Conservation (phyloP, 2,113 vertebrate genomes). For the Poeciliopsis occidentalis region DNA sequence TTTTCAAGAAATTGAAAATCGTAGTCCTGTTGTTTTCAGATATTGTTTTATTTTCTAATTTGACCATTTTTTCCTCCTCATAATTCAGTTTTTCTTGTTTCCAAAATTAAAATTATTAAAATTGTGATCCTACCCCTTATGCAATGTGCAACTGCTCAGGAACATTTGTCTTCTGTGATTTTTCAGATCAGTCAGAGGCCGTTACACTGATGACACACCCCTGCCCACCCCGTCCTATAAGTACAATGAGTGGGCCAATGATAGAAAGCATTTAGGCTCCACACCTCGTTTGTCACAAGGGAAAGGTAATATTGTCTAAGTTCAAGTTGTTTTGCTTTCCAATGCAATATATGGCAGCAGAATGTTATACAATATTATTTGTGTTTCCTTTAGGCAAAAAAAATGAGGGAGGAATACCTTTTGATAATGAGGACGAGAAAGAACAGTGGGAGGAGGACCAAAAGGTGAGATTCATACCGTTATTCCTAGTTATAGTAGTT, state of each 20-base stretch:
- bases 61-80: neutral
- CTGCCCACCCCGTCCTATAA: constrained; percentile 95
- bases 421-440: constrained; percentile 91
- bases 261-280: constrained; percentile 89
- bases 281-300: constrained; percentile 93
- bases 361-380: neutral
- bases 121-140: neutral
- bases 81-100: neutral
- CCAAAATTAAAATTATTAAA: neutral
- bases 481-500: neutral
- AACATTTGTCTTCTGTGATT: constrained; percentile 19
- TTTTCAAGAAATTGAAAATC: too few relatives aligned
- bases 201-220: constrained; percentile 87
- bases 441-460: constrained; percentile 97
- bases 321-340: neutral
- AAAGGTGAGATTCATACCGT: constrained; percentile 77
- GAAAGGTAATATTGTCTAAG: constrained; percentile 81
- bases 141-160: neutral
- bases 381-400: constrained; percentile 78
- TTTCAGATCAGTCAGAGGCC: constrained; percentile 87
- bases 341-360: neutral
- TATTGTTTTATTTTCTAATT: neutral
- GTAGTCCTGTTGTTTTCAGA: neutral
- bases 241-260: constrained; percentile 97
- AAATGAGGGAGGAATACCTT: constrained; percentile 87